phyloP scores from a whole-genome alignment of 2,797 vertebrate genomes.

The Esox masquinongy region DNA sequence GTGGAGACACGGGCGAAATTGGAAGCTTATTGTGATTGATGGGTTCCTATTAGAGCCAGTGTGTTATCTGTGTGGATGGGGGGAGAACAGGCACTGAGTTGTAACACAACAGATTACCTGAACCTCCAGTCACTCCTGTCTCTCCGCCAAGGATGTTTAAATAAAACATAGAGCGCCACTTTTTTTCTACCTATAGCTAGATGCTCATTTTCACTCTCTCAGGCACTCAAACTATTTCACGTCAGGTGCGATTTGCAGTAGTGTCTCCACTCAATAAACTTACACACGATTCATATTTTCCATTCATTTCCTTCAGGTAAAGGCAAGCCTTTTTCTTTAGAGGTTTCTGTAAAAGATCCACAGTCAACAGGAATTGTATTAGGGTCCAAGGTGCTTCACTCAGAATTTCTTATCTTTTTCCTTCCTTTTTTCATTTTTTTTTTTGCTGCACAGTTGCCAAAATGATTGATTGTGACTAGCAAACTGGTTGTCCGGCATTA shows the following conservation, averaged over 20 bases:
- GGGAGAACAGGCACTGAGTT: constrained; percentile 86
- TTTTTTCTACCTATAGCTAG: background rate
- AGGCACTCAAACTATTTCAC: constrained; percentile 82
- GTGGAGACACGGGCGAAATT: constrained; percentile 81
- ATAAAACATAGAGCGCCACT: constrained; percentile 80
- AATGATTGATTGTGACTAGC: constrained; percentile 87
- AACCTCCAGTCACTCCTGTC: constrained; percentile 73
- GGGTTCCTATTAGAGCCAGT: constrained; percentile 86
- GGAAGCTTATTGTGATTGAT: constrained; percentile 93
- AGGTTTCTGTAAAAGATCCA: constrained; percentile 14
- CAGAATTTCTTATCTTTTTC: constrained; percentile 65
- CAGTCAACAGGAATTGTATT: constrained; percentile 55
- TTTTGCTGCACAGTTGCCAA: constrained; percentile 77
- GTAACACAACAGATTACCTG: constrained; percentile 94
- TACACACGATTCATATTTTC: constrained; percentile 87
- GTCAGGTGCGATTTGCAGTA: constrained; percentile 85
- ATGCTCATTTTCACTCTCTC: constrained; percentile 81
- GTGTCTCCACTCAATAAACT: constrained; percentile 86
- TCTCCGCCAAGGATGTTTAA: constrained; percentile 87
- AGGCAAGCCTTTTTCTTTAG: background rate
- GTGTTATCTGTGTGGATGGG: constrained; percentile 39
- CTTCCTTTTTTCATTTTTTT: background rate
- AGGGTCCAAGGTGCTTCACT: constrained; percentile 78
- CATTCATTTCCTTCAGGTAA: constrained; percentile 52
- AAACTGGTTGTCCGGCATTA: constrained; percentile 86